Percentiles rank a stretch among this genome's conserved stretches.
phyloP scores from a whole-genome alignment of 2,888 invertebrate genomes.

The Kryphioiulus occultus region DNA sequence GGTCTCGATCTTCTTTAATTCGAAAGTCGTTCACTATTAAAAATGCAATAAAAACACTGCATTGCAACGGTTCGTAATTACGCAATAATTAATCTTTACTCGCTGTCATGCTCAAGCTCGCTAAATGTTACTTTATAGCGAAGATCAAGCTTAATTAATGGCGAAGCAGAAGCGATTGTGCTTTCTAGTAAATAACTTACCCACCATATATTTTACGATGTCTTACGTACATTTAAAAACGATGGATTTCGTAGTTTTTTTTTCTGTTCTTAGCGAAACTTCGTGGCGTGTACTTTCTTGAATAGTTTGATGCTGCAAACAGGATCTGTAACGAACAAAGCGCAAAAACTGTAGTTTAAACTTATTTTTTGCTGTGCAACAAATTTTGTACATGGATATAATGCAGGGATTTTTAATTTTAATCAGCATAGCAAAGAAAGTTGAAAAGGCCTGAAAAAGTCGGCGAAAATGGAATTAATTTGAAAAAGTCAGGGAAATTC shows the following conservation, averaged over 20 bases:
- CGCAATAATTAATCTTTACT: constrained; percentile 9
- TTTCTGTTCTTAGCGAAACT: no score
- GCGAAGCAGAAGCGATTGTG: neutral
- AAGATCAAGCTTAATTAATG: neutral
- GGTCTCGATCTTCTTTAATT: neutral
- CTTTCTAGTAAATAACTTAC: neutral
- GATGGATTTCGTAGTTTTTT: neutral
- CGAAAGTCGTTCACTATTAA: neutral
- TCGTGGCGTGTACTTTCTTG: no score
- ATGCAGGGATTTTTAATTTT: no score
- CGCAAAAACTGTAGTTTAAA: no score
- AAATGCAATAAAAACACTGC: neutral
- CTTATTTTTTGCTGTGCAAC: no score
- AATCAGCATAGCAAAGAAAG: no score
- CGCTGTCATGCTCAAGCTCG: constrained; percentile 15
- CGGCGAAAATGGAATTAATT: no score
- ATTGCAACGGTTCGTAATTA: neutral
- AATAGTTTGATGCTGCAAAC: no score
- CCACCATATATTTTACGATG: neutral
- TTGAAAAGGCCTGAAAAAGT: no score
- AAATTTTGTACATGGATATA: no score
- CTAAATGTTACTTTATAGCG: neutral
- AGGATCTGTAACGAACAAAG: no score
- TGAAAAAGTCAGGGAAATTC: no score
- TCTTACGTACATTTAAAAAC: neutral